These are phyloP conservation scores for Ornithoptera priamus DNA, from an alignment of 2,888 invertebrate genomes.

Conservation along the genomic window DNA sequence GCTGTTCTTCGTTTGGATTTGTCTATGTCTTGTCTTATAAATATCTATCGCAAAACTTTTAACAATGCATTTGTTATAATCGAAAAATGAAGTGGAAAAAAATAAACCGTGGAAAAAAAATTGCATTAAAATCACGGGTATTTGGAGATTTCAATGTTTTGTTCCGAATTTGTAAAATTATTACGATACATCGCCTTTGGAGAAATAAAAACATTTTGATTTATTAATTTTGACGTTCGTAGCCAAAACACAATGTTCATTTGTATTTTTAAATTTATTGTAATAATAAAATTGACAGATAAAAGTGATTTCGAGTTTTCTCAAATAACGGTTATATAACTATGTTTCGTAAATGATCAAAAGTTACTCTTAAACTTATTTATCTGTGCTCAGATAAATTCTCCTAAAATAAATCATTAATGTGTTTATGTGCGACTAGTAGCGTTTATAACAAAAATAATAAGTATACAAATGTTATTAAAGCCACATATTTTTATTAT, in stretches of 20 bases:
- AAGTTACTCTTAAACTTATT: background rate
- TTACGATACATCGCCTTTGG: slow-evolving; percentile 49
- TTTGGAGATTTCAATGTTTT: slow-evolving; percentile 63
- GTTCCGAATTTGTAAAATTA: slow-evolving; percentile 69
- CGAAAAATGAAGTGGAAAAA: slow-evolving; percentile 32
- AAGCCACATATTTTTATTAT: slow-evolving; percentile 30
- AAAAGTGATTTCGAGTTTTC: slow-evolving; percentile 32
- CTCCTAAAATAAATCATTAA: background rate
- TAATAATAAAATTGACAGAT: slow-evolving; percentile 62
- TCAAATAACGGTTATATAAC: slow-evolving; percentile 37
- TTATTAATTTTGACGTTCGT: slow-evolving; percentile 67
- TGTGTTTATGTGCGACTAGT: background rate
- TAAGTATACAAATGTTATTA: background rate
- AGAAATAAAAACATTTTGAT: slow-evolving; percentile 59
- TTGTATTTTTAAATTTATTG: slow-evolving; percentile 63
- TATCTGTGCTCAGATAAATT: background rate
- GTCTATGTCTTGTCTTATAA: slow-evolving; percentile 71
- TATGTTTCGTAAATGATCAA: background rate
- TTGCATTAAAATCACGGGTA: slow-evolving; percentile 51
- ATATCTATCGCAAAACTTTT: slow-evolving; percentile 53
- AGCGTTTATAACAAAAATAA: background rate
- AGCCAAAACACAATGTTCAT: slow-evolving; percentile 70
- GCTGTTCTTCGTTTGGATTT: slow-evolving; percentile 63
- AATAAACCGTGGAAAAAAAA: slow-evolving; percentile 32
- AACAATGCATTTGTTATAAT: slow-evolving; percentile 29